Base-by-base conservation (phyloP, 2,888 invertebrate genomes). In the Polietes domitor region DNA sequence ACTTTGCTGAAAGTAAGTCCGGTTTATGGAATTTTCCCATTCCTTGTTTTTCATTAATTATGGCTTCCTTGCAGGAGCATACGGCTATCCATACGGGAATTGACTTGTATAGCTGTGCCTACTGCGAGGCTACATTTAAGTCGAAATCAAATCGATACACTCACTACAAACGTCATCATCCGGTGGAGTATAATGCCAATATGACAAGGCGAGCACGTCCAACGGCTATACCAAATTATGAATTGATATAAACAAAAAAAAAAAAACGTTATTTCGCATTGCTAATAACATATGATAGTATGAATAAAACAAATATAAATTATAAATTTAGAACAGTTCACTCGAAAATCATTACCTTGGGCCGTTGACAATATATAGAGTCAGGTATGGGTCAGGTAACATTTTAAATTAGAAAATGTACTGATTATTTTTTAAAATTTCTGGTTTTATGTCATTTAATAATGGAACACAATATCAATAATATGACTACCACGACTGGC, bases 131-230 rank as follows among this genome's bases (percentile, higher is more conserved):
- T 86, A 90, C 91, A 12, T 91, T 91, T 63, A 90, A 90, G 68
- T 90, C 90, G 15, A 90, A 89, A 85, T 90, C 89, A 0, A 91
- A 91, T 77, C 89, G 91, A 89, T 89, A 90, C 83, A 89, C 90
- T 2, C 91, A 91, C 85, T 89, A 90, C 47, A 89, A 90, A 83
- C 90, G 90, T 78, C 87, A 87, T 85, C 91, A 92, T 77, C 89
- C 89, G 19, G 88, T 89, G 28, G 91, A 91, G 76, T 91, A 91
- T 91, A 90, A 90, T 74, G 90, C 26, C 61, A 61, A 61, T 61
- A 61, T 61, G 61, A 32, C n/a, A 3, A 61, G 28, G n/a, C 26
- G 61, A 1, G 5, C 61, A 1, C 61, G 61, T 28, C 61, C 61
- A 15, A 61, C 26, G 6, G 61, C 26, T 17, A 61, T 61, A 28